Evolutionary conservation across 1,140 invertebrate genomes (phyloP).

Genomic region (Thaumatotibia leucotreta): DNA sequence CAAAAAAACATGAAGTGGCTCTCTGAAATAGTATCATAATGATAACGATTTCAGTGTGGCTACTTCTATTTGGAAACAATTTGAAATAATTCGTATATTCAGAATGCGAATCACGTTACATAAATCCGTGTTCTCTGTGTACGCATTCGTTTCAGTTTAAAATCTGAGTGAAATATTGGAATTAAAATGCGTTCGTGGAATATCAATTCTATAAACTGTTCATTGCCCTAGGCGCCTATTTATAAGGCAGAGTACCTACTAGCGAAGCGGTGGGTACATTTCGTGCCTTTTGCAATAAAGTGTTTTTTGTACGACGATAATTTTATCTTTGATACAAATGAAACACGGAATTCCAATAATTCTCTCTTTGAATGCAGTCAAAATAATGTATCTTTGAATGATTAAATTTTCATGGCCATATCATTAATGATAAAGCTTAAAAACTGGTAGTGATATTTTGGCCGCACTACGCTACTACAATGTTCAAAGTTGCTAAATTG

Average conservation of each 20-base stretch:
- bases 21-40: conserved; percentile 45
- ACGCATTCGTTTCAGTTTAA: background rate
- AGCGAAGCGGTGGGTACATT: too few relatives aligned
- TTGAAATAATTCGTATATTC: conserved; percentile 5
- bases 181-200: background rate
- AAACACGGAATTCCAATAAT: background rate
- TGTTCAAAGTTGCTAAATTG: background rate
- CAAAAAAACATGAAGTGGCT: conserved; percentile 35
- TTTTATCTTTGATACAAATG: background rate
- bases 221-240: background rate
- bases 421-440: too few relatives aligned
- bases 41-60: conserved; percentile 46
- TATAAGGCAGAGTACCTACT: too few relatives aligned
- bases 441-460: background rate
- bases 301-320: too few relatives aligned
- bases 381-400: background rate
- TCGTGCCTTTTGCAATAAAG: too few relatives aligned
- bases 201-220: background rate
- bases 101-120: background rate
- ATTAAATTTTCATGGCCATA: background rate
- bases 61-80: conserved; percentile 30
- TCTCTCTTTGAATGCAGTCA: background rate
- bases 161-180: background rate
- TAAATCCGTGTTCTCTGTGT: background rate
- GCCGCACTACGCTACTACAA: background rate